phyloP scores from a whole-genome alignment of 2,113 vertebrate species.

The Amphiprion ocellaris region DNA sequence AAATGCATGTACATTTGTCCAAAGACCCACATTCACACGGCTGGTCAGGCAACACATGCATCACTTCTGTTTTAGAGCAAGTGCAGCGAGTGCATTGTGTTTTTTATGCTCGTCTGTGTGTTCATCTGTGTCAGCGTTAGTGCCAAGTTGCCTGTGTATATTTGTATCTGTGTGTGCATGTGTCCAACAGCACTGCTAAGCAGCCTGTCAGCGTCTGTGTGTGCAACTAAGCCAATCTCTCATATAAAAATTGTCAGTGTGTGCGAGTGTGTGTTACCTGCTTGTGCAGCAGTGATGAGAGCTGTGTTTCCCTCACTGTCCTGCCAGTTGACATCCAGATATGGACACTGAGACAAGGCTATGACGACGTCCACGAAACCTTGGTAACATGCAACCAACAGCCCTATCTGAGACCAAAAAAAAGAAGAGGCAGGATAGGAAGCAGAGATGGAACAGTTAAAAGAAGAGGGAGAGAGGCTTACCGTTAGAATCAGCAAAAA shows the following conservation, averaged over 20 bases:
- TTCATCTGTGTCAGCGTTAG: slow-evolving; percentile 36
- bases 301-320: slow-evolving; percentile 97
- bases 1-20: not conserved
- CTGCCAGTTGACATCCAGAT: slow-evolving; percentile 96
- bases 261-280: slow-evolving; percentile 86
- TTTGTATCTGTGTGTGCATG: slow-evolving; percentile 4
- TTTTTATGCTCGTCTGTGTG: slow-evolving; percentile 4
- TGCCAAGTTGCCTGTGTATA: slow-evolving; percentile 11
- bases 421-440: slow-evolving; percentile 34
- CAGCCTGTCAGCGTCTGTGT: slow-evolving; percentile 6
- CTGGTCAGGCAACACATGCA: slow-evolving; percentile 13
- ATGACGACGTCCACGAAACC: slow-evolving; percentile 94
- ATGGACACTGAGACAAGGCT: slow-evolving; percentile 92
- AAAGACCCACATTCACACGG: not conserved
- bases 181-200: not conserved
- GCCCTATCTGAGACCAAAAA: slow-evolving; percentile 86
- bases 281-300: slow-evolving; percentile 94
- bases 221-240: not conserved
- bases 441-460: not conserved
- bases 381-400: slow-evolving; percentile 95
- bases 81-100: not conserved
- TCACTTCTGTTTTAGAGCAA: slow-evolving; percentile 9
- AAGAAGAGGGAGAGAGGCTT: not conserved
- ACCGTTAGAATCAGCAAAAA: slow-evolving; percentile 42
- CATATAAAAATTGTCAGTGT: not conserved